phyloP scores from a whole-genome alignment of 1,140 invertebrate genomes.

The Mesaphorura yosii region DNA sequence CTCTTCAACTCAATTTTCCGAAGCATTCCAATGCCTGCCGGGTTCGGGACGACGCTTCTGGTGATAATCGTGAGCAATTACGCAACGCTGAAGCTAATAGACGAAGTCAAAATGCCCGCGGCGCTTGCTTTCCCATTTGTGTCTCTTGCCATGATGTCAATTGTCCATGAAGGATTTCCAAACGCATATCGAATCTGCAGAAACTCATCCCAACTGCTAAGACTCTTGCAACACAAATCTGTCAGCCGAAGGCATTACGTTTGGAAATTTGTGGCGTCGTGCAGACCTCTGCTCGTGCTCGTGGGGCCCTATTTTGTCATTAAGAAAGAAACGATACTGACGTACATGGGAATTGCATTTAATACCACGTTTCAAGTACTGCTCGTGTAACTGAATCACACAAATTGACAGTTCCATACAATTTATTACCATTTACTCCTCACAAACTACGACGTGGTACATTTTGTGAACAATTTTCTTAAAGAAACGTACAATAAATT shows the following conservation, averaged over 20 bases:
- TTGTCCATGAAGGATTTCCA: background rate
- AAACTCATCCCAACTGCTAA: background rate
- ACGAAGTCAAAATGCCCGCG: background rate
- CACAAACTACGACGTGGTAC: too few relatives aligned
- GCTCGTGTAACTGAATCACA: too few relatives aligned
- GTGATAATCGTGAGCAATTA: background rate
- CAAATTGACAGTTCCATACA: too few relatives aligned
- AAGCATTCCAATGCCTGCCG: background rate
- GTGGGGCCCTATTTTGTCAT: conserved; percentile 4
- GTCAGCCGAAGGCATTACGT: background rate
- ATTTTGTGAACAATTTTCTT: too few relatives aligned
- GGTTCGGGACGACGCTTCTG: background rate
- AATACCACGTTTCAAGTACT: background rate
- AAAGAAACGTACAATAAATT: too few relatives aligned
- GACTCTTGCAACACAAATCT: background rate
- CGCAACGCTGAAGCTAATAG: background rate
- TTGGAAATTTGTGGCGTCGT: background rate
- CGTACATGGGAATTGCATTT: background rate
- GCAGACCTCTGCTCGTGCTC: background rate
- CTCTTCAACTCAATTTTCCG: background rate
- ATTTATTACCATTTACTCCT: too few relatives aligned
- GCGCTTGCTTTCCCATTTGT: background rate
- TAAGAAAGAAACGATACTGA: background rate
- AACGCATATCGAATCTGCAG: background rate
- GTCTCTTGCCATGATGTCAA: background rate